Conservation (phyloP, 2,797 vertebrate species). For the Aulostomus chinensis region DNA sequence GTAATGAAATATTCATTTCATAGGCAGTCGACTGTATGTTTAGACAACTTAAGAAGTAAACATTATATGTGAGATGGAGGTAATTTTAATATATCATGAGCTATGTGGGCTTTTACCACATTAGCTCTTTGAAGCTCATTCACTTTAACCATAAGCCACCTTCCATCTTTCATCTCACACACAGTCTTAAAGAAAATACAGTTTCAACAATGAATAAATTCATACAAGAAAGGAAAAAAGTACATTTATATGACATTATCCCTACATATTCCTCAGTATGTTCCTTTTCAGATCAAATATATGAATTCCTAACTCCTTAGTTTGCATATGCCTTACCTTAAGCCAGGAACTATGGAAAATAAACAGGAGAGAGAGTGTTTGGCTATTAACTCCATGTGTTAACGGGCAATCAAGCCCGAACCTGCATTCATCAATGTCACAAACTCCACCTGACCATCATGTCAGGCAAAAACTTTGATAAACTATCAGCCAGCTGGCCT, state of each 20-base stretch:
- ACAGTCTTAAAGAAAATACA: background rate
- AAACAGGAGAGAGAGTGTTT: slow-evolving; percentile 19
- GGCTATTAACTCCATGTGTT: slow-evolving; percentile 47
- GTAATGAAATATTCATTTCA: slow-evolving; percentile 64
- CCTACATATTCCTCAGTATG: no score
- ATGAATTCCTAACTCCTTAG: no score
- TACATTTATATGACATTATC: no score
- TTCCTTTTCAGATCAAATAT: no score
- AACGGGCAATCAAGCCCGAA: slow-evolving; percentile 48
- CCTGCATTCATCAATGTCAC: slow-evolving; percentile 33
- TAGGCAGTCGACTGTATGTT: slow-evolving; percentile 26
- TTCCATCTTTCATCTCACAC: no score
- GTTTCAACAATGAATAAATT: no score
- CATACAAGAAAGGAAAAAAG: no score
- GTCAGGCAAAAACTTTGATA: slow-evolving; percentile 18
- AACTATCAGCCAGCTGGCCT: slow-evolving; percentile 1
- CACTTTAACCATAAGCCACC: background rate
- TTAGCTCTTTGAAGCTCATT: background rate
- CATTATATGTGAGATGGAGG: slow-evolving; percentile 25
- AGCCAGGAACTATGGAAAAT: background rate
- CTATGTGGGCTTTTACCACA: background rate
- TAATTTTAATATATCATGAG: slow-evolving; percentile 29
- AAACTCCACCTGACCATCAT: slow-evolving; percentile 17
- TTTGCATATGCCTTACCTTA: no score
- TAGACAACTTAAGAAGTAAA: slow-evolving; percentile 35